A percentile compares a stretch with the other conserved stretches of the same genome.
Conservation (phyloP, 2,888 invertebrate species). For the Parnassius apollo region DNA sequence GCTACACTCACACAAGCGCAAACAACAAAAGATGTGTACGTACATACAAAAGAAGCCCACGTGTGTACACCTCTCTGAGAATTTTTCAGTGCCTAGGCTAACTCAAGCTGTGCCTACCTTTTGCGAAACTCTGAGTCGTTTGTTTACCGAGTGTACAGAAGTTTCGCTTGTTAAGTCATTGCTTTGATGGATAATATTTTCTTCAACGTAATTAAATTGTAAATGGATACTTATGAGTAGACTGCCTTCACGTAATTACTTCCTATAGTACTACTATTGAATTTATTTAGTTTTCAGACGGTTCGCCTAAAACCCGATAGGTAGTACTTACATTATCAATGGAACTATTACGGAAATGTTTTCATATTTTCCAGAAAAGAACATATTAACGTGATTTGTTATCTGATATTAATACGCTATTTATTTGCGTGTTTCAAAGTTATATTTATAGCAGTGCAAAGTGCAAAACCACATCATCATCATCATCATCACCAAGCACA, state of each 20-base stretch:
- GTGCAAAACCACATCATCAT: not conserved
- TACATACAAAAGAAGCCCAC: conserved; percentile 31
- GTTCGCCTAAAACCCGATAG: too few relatives aligned
- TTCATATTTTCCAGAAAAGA: too few relatives aligned
- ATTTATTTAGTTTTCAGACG: too few relatives aligned
- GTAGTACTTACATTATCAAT: too few relatives aligned
- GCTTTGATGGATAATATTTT: conserved; percentile 8
- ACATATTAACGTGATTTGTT: too few relatives aligned
- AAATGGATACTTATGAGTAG: too few relatives aligned
- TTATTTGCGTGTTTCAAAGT: not conserved
- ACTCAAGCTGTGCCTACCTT: conserved; percentile 21
- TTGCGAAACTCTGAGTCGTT: conserved; percentile 21
- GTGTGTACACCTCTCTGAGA: conserved; percentile 35
- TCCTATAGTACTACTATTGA: too few relatives aligned
- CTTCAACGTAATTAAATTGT: not conserved
- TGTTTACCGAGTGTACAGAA: conserved; percentile 11
- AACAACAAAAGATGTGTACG: conserved; percentile 61
- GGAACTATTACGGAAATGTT: too few relatives aligned
- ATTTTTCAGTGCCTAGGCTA: conserved; percentile 32
- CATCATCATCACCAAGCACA: not conserved
- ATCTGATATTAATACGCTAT: too few relatives aligned
- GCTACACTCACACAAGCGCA: conserved; percentile 33
- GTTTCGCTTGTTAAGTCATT: conserved; percentile 16
- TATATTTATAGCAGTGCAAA: not conserved
- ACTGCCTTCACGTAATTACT: too few relatives aligned